Base-by-base conservation (phyloP, 1,140 invertebrate species). In the Psix sp. region DNA sequence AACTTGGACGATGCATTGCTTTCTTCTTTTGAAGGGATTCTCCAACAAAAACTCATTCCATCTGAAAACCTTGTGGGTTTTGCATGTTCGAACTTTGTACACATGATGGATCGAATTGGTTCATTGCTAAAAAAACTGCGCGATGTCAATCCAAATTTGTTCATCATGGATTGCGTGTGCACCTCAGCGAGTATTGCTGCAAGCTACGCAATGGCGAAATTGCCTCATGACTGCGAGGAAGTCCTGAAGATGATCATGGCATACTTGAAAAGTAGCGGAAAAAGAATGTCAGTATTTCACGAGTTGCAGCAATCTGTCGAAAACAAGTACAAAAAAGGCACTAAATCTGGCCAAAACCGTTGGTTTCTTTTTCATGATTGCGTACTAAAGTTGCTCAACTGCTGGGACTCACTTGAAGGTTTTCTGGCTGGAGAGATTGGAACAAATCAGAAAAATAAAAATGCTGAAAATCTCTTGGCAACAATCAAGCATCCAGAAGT, bases 311-410 rank as follows among this genome's bases (percentile, higher is more conserved):
- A 72, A 4, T 31, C 68, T 6, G 52, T 59, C 0, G 68, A 72
- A 18, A 72, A 72, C 18, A 59, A 60, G n/a, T 59, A 52, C 10
- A 65, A 65, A 26, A 72, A 60, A 9, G 68, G 68, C 0, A 26
- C 31, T 0, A 63, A 63, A 11, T 31, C 14, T 4, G 1, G 4
- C 0, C 43, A 56, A 2, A 71, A 56, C 6, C 45, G 39, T n/a
- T 71, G 42, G 56, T 56, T 54, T 10, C 20, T 70, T 1, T 40
- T 60, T 10, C 29, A 70, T 20, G 66, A 70, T 3, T 70, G 66
- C 5, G 5, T 70, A 1, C 11, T 48, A 0, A 70, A 70, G 17
- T 11, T 70, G n/a, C 7, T 70, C 0, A 26, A 33, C 3, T 62
- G 46, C 10, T 70, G 66, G 66, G 66, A 70, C 17, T 17, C 48